A percentile compares a stretch with the other conserved stretches of the same genome.
Evolutionary conservation across 35 echinoderm and acorn worm genomes (phyloP).

Genomic region (Diadema setosum): DNA sequence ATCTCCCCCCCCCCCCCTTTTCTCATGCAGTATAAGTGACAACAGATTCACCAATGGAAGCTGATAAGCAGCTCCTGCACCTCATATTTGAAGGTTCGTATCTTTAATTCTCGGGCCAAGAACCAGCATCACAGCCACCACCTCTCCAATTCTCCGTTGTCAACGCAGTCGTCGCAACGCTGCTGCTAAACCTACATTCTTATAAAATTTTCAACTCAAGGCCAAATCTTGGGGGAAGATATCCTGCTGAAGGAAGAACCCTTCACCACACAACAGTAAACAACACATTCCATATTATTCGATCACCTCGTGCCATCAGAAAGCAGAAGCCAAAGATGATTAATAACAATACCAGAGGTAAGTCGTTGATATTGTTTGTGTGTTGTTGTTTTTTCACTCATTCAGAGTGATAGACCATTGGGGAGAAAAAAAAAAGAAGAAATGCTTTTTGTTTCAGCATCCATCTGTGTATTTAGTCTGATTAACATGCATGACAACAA

Average conservation of each 20-base stretch:
- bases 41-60: conserved; percentile 28
- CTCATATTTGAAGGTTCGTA: conserved; percentile 3
- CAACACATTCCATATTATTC: not conserved
- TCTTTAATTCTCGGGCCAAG: not conserved
- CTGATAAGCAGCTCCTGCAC: conserved; percentile 9
- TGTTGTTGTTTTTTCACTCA: too few relatives aligned
- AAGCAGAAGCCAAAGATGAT: not conserved
- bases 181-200: too few relatives aligned
- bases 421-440: too few relatives aligned
- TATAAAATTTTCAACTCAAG: not conserved
- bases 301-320: not conserved
- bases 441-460: too few relatives aligned
- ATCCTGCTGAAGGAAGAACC: too few relatives aligned
- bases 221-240: not conserved
- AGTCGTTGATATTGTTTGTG: not conserved
- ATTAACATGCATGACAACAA: too few relatives aligned
- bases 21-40: not conserved
- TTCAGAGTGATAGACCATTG: too few relatives aligned
- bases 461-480: too few relatives aligned
- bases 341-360: not conserved
- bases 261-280: too few relatives aligned
- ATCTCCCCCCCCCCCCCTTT: not conserved
- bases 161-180: too few relatives aligned
- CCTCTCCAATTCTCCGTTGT: too few relatives aligned
- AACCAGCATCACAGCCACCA: too few relatives aligned